A percentile compares a stretch with the other conserved stretches of the same genome.
These are phyloP conservation scores for Tyrannus savana DNA, from an alignment of 2,113 vertebrate genomes.

Conservation along the genomic window DNA sequence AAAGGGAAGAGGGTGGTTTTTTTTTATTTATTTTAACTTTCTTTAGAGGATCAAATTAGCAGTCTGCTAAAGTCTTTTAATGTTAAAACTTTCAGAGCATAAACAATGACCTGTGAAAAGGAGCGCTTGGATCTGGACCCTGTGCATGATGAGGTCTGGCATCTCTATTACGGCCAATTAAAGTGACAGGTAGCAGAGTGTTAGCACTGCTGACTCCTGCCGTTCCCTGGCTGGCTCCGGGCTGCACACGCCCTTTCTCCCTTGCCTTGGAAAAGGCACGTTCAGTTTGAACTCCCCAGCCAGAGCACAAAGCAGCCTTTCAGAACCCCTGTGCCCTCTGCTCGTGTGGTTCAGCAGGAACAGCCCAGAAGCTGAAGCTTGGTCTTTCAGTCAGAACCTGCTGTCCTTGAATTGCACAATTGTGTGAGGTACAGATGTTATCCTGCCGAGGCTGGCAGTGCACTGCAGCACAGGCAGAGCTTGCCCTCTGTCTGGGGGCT, in stretches of 20 bases:
- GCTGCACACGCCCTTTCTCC: neutral
- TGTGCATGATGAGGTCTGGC: slow-evolving; percentile 32
- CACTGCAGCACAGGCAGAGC: neutral
- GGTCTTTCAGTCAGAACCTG: neutral
- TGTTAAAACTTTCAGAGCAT: slow-evolving; percentile 29
- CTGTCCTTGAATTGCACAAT: neutral
- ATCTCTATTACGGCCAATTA: slow-evolving; percentile 50
- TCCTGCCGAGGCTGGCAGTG: neutral
- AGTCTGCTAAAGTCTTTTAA: slow-evolving; percentile 28
- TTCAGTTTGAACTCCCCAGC: neutral
- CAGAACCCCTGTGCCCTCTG: neutral
- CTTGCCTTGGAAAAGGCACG: neutral
- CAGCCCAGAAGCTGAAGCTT: neutral
- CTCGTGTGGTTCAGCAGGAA: neutral
- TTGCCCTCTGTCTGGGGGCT: neutral
- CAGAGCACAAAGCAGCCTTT: slow-evolving; percentile 40
- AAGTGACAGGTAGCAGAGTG: slow-evolving; percentile 58
- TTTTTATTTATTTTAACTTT: neutral
- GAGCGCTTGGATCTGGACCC: slow-evolving; percentile 17
- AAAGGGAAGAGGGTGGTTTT: neutral
- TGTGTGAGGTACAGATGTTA: neutral
- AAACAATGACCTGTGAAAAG: slow-evolving; percentile 36
- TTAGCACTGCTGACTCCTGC: slow-evolving; percentile 23
- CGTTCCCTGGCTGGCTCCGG: neutral
- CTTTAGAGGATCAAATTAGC: slow-evolving; percentile 20